Conservation (phyloP, 2,113 vertebrate species). For the Engystomops pustulosus region DNA sequence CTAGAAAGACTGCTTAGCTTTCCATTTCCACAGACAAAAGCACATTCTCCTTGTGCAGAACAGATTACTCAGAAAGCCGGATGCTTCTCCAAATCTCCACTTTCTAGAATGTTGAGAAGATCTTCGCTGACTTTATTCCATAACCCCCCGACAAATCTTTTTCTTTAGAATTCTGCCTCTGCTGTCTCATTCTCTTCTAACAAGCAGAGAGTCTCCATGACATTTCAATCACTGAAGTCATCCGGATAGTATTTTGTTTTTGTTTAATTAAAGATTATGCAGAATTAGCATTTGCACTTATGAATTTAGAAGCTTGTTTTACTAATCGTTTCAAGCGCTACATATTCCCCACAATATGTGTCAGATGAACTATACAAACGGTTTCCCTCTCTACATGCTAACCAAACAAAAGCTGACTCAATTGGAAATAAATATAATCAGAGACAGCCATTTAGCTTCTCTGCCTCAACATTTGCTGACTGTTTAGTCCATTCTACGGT, state of each 20-base stretch:
- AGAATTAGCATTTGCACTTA: constrained; percentile 41
- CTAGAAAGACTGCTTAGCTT: constrained; percentile 76
- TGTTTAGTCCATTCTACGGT: too few relatives aligned
- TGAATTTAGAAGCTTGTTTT: constrained; percentile 40
- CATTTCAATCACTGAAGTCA: constrained; percentile 24
- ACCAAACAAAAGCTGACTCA: not conserved
- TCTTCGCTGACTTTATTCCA: not conserved
- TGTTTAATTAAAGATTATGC: constrained; percentile 44
- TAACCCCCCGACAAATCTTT: constrained; percentile 18
- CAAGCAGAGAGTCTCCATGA: constrained; percentile 11
- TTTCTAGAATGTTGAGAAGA: constrained; percentile 60
- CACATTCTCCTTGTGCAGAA: constrained; percentile 71
- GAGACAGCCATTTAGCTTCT: not conserved
- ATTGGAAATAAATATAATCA: not conserved
- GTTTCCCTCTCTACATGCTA: not conserved
- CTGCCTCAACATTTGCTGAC: not conserved
- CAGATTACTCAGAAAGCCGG: constrained; percentile 62
- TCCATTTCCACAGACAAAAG: constrained; percentile 77
- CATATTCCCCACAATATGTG: constrained; percentile 25
- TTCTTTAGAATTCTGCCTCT: not conserved
- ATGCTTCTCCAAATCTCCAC: constrained; percentile 64
- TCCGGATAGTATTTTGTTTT: constrained; percentile 36
- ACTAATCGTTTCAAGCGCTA: constrained; percentile 26
- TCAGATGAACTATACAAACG: constrained; percentile 14
- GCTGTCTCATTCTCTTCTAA: not conserved